Percentiles rank a stretch among this genome's conserved stretches.
phyloP scores from a whole-genome alignment of 2,888 invertebrate species.

The Rutpela maculata region DNA sequence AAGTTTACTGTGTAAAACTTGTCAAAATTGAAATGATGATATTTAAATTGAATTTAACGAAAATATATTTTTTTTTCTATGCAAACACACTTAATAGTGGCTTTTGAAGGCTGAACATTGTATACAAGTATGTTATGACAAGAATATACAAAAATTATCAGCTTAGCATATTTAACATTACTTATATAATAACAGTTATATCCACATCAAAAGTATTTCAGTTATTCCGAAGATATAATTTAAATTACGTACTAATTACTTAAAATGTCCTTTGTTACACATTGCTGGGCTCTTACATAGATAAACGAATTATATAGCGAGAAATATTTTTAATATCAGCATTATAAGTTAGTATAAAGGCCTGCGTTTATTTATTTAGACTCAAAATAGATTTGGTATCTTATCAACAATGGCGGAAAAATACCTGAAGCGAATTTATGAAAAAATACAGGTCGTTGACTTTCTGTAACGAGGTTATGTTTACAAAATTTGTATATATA shows the following conservation, averaged over 20 bases:
- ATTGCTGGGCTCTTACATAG: neutral
- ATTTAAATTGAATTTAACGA: too few species aligned
- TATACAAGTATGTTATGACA: too few species aligned
- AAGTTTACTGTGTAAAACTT: too few species aligned
- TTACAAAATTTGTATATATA: slow-evolving; percentile 20
- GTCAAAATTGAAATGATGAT: too few species aligned
- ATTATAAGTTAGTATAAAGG: neutral
- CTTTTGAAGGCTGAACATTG: too few species aligned
- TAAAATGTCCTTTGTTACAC: slow-evolving; percentile 4
- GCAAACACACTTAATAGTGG: too few species aligned
- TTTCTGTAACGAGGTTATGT: slow-evolving; percentile 27
- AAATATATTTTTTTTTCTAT: too few species aligned
- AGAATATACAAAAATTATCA: too few species aligned
- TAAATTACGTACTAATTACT: slow-evolving; percentile 17
- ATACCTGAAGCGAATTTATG: slow-evolving; percentile 32
- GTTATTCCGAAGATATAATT: neutral
- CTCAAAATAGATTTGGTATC: slow-evolving; percentile 25
- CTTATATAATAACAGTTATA: slow-evolving; percentile 2
- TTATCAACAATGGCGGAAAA: slow-evolving; percentile 26
- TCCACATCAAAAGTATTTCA: slow-evolving; percentile 3
- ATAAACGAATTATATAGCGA: slow-evolving; percentile 2
- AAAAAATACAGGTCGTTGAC: slow-evolving; percentile 26
- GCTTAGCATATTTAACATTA: too few species aligned
- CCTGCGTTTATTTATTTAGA: slow-evolving; percentile 16
- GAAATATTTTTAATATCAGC: slow-evolving; percentile 16